Conservation (phyloP, 2,888 invertebrate species). For the Scrobipalpa atriplicella region DNA sequence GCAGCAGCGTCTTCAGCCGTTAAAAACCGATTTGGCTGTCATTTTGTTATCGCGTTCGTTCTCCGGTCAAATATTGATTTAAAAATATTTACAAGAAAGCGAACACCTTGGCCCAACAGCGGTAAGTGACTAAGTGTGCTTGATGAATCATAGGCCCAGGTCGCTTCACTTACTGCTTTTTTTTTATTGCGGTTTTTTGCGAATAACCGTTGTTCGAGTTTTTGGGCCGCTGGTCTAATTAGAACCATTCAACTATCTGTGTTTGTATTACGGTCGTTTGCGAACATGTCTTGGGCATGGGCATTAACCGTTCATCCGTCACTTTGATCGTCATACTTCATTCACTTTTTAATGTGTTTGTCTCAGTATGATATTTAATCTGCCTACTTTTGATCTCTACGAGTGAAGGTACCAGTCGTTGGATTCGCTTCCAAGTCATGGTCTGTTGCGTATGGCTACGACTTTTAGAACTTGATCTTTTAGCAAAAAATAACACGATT, state of each 20-base stretch:
- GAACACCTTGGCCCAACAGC: slow-evolving; percentile 53
- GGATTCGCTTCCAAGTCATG: slow-evolving; percentile 5
- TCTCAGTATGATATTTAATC: not conserved
- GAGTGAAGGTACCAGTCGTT: not conserved
- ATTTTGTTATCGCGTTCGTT: slow-evolving; percentile 41
- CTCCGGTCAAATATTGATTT: slow-evolving; percentile 64
- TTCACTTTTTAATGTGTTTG: not conserved
- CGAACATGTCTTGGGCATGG: slow-evolving; percentile 8
- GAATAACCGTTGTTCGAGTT: slow-evolving; percentile 62
- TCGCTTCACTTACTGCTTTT: slow-evolving; percentile 65
- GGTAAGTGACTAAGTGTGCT: slow-evolving; percentile 58
- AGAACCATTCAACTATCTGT: slow-evolving; percentile 41
- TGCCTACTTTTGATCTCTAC: not conserved
- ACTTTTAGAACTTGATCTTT: too few species aligned
- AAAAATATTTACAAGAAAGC: slow-evolving; percentile 65
- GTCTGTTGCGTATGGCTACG: slow-evolving; percentile 8
- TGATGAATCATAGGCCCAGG: slow-evolving; percentile 73
- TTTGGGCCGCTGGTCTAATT: slow-evolving; percentile 55
- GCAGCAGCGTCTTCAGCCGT: slow-evolving; percentile 26
- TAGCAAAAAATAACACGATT: not conserved
- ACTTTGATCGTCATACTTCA: not conserved
- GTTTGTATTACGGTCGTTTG: slow-evolving; percentile 30
- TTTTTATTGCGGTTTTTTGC: slow-evolving; percentile 69
- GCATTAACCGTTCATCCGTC: slow-evolving; percentile 17
- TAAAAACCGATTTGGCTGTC: slow-evolving; percentile 36